These are phyloP conservation scores for Caretta caretta DNA, from an alignment of 2,113 vertebrate species.

Conservation along the genomic window DNA sequence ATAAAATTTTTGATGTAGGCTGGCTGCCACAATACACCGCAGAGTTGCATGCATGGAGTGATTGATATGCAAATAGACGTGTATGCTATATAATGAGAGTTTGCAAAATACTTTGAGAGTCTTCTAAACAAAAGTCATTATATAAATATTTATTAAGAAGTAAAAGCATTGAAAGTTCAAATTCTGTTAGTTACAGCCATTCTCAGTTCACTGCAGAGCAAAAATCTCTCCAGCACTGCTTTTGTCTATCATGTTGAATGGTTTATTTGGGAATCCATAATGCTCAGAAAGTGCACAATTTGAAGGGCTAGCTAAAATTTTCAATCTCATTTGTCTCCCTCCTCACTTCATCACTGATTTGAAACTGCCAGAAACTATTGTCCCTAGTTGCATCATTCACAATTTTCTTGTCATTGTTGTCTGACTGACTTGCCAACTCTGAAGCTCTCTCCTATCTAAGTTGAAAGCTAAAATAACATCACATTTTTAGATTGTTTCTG, in stretches of 20 bases:
- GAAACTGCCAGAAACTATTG: not conserved
- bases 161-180: not conserved
- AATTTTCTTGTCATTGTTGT: not conserved
- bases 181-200: not conserved
- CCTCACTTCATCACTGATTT: not conserved
- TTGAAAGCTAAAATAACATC: not conserved
- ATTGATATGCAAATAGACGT: not conserved
- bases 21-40: not conserved
- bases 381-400: not conserved
- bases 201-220: not conserved
- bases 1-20: not conserved
- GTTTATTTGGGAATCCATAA: not conserved
- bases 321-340: not conserved
- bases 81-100: not conserved
- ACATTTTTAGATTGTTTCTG: not conserved
- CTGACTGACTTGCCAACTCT: not conserved
- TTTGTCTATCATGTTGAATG: not conserved
- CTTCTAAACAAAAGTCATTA: not conserved
- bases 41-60: not conserved
- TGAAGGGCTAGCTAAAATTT: not conserved
- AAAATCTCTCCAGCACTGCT: not conserved
- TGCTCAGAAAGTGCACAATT: not conserved
- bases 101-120: not conserved
- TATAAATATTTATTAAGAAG: not conserved
- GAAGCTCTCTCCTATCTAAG: not conserved